Evolutionary conservation across 2,113 vertebrate species (phyloP).

Genomic region (Channa maculata): DNA sequence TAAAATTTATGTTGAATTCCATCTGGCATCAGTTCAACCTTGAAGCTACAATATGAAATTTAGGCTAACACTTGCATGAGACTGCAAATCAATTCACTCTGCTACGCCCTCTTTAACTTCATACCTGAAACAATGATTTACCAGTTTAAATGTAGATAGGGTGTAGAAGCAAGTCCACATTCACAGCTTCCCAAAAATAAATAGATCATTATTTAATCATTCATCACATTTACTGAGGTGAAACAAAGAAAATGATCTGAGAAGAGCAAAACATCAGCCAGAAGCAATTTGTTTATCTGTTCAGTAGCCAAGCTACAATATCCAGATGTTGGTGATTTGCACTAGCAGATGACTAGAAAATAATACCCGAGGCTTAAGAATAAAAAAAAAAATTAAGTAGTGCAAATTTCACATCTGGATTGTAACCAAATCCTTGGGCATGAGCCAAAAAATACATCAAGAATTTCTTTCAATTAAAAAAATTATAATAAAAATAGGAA

Average conservation of each 20-base stretch:
- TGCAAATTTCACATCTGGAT: constrained; percentile 13
- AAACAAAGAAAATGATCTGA: constrained; percentile 9
- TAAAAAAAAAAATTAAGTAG: neutral
- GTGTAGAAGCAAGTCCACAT: no score
- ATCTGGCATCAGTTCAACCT: neutral
- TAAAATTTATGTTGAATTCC: neutral
- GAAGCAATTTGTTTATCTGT: neutral
- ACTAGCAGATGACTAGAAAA: neutral
- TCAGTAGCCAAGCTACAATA: no score
- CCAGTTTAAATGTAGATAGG: no score
- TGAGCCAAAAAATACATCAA: neutral
- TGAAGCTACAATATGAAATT: neutral
- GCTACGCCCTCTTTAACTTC: no score
- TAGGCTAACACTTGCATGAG: neutral
- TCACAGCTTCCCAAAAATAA: neutral
- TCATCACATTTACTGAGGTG: neutral
- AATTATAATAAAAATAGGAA: neutral
- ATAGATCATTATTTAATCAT: constrained; percentile 16
- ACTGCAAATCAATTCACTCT: no score
- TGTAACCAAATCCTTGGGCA: neutral
- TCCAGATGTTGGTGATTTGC: constrained; percentile 15
- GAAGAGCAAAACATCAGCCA: constrained; percentile 7
- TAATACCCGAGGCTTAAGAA: neutral
- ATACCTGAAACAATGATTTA: no score
- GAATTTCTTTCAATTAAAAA: neutral